Evolutionary conservation across 2,797 vertebrate species (phyloP).

Genomic region (Bovichtus diacanthus): DNA sequence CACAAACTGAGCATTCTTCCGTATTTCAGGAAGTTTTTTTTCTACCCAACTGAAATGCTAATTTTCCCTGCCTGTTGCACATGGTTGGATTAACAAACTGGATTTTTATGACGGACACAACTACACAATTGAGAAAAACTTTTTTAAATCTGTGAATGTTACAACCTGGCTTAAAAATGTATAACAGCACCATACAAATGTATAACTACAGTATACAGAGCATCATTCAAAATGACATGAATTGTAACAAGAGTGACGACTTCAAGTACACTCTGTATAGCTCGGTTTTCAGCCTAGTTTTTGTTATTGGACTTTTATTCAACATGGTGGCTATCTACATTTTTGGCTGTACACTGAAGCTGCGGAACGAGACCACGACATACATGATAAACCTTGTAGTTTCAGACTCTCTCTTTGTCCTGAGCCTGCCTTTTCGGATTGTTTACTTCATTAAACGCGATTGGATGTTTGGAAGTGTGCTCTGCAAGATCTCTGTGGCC

Average conservation of each 20-base stretch:
- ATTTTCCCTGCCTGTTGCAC: neutral
- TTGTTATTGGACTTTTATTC: slow-evolving; percentile 91
- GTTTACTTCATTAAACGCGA: slow-evolving; percentile 90
- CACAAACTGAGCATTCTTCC: neutral
- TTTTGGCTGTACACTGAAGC: slow-evolving; percentile 90
- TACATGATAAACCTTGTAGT: slow-evolving; percentile 97
- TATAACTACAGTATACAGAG: slow-evolving; percentile 40
- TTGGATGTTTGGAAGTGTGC: slow-evolving; percentile 90
- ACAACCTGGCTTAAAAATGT: slow-evolving; percentile 62
- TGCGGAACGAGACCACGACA: slow-evolving; percentile 94
- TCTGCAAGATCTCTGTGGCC: slow-evolving; percentile 94
- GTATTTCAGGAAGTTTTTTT: neutral
- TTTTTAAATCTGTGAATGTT: neutral
- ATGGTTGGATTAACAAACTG: slow-evolving; percentile 3
- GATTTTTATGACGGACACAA: slow-evolving; percentile 2
- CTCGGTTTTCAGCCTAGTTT: slow-evolving; percentile 92
- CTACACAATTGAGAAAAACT: neutral
- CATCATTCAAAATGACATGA: neutral
- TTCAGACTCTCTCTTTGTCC: slow-evolving; percentile 95
- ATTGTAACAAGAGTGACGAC: slow-evolving; percentile 87
- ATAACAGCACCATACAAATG: slow-evolving; percentile 8
- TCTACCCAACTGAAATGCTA: neutral
- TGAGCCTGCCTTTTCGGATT: slow-evolving; percentile 95
- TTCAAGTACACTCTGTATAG: slow-evolving; percentile 96
- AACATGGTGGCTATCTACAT: slow-evolving; percentile 94